Evolutionary conservation across 1,140 invertebrate species (phyloP), one percentile per base, ranked within the genome.

Genomic region (Lasioglossum baleicum): DNA sequence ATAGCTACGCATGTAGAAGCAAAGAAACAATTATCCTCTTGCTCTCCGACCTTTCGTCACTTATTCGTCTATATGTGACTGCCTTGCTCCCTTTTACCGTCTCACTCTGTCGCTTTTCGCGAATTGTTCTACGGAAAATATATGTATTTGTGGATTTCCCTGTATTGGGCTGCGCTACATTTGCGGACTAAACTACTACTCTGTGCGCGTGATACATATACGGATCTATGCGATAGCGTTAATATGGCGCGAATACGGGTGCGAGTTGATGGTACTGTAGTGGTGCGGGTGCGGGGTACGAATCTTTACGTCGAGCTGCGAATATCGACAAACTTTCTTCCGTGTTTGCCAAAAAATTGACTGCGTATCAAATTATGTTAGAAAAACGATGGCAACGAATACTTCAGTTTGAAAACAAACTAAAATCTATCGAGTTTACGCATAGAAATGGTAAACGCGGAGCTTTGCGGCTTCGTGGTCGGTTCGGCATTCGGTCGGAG

Each of bases 1-100:
- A 75, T 83, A 42, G 48, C 48, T 42, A 20, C 6, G 3, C 5
- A 20, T 48, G 51, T 15, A 64, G 48, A 69, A 73, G 35, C 64
- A 56, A 68, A 60, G 56, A 63, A 61, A 42, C 60, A 58, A 71
- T 42, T 22, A 48, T 51, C 58, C 26, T 51, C 68, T 35, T 31
- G 40, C 66, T 22, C 44, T 69, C 26, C 61, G 26, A 42, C 64
- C 42, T 26, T 64, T 67, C 44, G 64, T 11, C n/a, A 58, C 31
- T 22, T 26, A 26, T 26, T 20, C 8, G 42, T 44, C 13, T n/a
- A n/a, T n/a, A 8, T 8, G 2, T 17, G 2, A 7, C 44, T 31
- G 48, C 22, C 35, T 48, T 22, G 35, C 48, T 53, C 17, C 6
- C 7, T 22, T 22, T 66, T 22, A 13, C 64, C 64, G 8, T 64